Base-by-base conservation (phyloP, 2,888 invertebrate species). In the Epinotia nisella region DNA sequence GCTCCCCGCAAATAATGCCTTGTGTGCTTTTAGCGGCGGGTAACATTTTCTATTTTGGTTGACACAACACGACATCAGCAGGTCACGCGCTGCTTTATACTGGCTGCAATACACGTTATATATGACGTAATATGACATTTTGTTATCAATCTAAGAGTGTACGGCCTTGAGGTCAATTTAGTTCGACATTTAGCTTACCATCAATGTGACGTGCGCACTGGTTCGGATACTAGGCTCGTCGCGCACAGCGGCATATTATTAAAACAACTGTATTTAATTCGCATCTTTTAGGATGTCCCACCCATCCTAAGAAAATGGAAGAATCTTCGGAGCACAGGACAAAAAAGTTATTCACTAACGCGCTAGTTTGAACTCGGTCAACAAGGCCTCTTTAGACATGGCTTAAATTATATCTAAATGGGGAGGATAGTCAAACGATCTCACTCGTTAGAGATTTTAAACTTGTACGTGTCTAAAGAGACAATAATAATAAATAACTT, bases 1-100 rank as follows among this genome's bases (percentile, higher is more conserved):
- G 77, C 49, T 82, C 81, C 49, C 85, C 85, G 70, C 80, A 83
- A 75, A 87, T 79, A 45, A 87, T 79, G 24, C 77, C 77, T 70
- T 77, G 78, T 11, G 19, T n/a, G 21, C 24, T 35, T 51, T 71
- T 71, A 49, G 49, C 17, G 41, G 39, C 59, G 13, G 61, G n/a
- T n/a, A 45, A 35, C 71, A 72, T 72, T 55, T 71, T 53, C n/a
- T 41, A 24, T 65, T 24, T 55, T 60, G 45, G 10, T 17, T 39
- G 24, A 17, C 51, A 67, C 29, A 66, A 67, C 41, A 61, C 60
- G 45, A 21, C 53, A 60, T 60, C 19, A 61, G 61, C 60, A 49
- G 29, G 17, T 35, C 55, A 21, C 55, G 66, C 35, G 35, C 45
- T 19, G 21, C 29, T 24, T 21, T 41, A 66, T 49, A 71, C 66